Evolutionary conservation across 2,888 invertebrate species (phyloP), one percentile per base, ranked within the genome.

Genomic region (Lucinisca nassula): DNA sequence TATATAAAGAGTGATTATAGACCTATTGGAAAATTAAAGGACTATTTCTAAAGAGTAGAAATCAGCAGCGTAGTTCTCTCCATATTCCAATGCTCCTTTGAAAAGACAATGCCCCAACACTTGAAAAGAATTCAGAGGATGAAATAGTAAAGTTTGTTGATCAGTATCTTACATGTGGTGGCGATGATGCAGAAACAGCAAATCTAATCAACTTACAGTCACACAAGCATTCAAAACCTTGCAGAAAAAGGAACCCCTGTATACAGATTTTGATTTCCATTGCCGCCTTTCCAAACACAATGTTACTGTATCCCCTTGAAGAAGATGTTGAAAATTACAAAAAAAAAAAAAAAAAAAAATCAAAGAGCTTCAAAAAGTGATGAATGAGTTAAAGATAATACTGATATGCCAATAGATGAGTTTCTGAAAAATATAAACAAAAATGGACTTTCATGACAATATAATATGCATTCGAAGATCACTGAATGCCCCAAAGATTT

Each of bases 51-150:
- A 38, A 78, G 72, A 40, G n/a, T n/a, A n/a, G n/a, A n/a, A 35
- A 72, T 84, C 75, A 79, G 72, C 30, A 40, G 84, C 45, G 87
- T 87, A 27, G 89, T 87, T 40, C 84, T 87, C 55, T 87, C 8
- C 86, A 86, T 73, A 83, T 86, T 61, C 87, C 84, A 45, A 80
- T 81, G 81, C 24, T 87, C 35, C 70, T 84, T 21, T 87, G 84
- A 80, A 27, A 76, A 12, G 58, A 77, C 73, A 72, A 85, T 84
- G 88, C 88, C 38, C 88, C 88, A 61, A 84, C 77, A 70, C 75
- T 55, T 40, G 73, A 75, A n/a, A n/a, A n/a, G n/a, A n/a, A n/a
- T n/a, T n/a, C n/a, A n/a, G n/a, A n/a, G n/a, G n/a, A n/a, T n/a
- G n/a, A n/a, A n/a, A n/a, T n/a, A n/a, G n/a, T n/a, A n/a, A n/a